Evolutionary conservation across 2,888 invertebrate genomes (phyloP).

Genomic region (Pemphredon lugubris): DNA sequence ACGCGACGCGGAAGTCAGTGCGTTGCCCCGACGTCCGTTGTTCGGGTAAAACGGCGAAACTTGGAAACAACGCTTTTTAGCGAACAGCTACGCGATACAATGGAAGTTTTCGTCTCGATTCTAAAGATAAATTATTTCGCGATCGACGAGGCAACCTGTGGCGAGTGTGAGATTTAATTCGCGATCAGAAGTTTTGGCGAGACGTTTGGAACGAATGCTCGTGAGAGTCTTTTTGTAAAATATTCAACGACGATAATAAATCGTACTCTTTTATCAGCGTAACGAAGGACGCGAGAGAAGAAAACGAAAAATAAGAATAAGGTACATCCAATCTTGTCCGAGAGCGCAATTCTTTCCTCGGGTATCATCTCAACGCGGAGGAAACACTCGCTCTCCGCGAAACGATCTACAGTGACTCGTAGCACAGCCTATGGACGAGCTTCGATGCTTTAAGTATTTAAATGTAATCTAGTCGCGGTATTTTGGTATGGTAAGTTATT

Average conservation of each 20-base stretch:
- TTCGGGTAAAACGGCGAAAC: conserved; percentile 1
- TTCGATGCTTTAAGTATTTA: conserved; percentile 50
- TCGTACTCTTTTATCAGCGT: not conserved
- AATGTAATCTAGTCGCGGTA: conserved; percentile 40
- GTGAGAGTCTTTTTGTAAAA: no score
- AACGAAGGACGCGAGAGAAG: not conserved
- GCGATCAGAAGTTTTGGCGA: no score
- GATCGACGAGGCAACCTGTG: no score
- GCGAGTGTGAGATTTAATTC: no score
- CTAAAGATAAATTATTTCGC: not conserved
- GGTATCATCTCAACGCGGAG: not conserved
- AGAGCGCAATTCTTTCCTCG: not conserved
- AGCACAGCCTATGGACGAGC: not conserved
- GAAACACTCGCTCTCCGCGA: not conserved
- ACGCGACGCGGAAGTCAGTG: conserved; percentile 18
- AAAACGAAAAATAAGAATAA: not conserved
- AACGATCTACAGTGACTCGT: conserved; percentile 11
- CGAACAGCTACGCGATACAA: no score
- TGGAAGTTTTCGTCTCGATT: not conserved
- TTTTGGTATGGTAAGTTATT: conserved; percentile 50
- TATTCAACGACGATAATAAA: no score
- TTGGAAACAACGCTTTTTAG: conserved; percentile 1
- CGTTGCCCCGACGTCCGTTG: conserved; percentile 11
- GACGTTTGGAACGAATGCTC: no score
- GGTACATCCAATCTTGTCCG: conserved; percentile 6